phyloP scores from a whole-genome alignment of 1,140 invertebrate genomes.

The Chironomus striatipennis region DNA sequence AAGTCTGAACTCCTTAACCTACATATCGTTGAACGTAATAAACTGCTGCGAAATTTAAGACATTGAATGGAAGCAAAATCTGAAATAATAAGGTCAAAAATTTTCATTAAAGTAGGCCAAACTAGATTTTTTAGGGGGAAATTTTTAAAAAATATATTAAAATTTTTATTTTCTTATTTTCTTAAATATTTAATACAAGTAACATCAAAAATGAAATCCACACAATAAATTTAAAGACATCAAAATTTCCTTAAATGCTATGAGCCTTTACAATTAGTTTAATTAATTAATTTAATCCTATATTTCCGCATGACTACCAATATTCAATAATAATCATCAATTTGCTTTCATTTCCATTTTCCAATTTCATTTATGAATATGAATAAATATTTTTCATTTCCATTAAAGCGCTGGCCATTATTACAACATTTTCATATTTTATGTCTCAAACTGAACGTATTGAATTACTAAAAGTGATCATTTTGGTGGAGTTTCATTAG shows the following conservation, averaged over 20 bases:
- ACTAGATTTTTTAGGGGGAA: background rate
- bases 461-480: too few relatives aligned
- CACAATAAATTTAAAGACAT: background rate
- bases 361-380: too few relatives aligned
- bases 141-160: conserved; percentile 3
- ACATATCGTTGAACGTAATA: background rate
- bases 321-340: background rate
- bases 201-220: conserved; percentile 1
- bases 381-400: too few relatives aligned
- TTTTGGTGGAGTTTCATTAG: too few relatives aligned
- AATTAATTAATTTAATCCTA: conserved; percentile 10
- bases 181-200: background rate
- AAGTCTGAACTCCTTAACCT: background rate
- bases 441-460: too few relatives aligned
- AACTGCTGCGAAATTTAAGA: background rate
- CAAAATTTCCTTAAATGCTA: background rate
- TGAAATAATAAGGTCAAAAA: background rate
- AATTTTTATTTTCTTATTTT: conserved; percentile 14
- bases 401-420: too few relatives aligned
- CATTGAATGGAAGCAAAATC: background rate
- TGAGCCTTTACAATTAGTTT: background rate
- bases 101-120: background rate
- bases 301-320: conserved; percentile 20
- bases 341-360: too few relatives aligned
- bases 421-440: too few relatives aligned